phyloP scores from a whole-genome alignment of 2,113 vertebrate genomes.

The Climacteris rufus region DNA sequence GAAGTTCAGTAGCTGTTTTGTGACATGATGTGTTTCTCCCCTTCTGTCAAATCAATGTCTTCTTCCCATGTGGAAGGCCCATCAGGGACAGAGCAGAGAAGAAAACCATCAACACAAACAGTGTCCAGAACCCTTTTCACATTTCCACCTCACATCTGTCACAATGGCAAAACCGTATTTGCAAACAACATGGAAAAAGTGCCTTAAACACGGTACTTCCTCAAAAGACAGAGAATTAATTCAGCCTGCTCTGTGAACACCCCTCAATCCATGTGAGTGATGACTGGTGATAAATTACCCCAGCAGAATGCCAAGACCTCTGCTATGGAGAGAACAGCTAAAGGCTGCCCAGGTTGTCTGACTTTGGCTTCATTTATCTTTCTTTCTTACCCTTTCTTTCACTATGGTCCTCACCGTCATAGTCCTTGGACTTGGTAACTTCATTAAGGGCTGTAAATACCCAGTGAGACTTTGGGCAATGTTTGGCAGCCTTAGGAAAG shows the following conservation, averaged over 20 bases:
- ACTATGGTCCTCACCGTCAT: not conserved
- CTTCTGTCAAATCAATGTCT: constrained; percentile 2
- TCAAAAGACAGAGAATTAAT: not conserved
- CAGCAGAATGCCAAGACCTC: not conserved
- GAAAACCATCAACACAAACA: not conserved
- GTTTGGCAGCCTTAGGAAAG: not conserved
- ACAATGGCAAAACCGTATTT: not conserved
- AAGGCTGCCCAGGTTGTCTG: not conserved
- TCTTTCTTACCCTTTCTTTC: not conserved
- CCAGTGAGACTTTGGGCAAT: not conserved
- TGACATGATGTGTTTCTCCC: not conserved
- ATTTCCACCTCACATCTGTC: constrained; percentile 9
- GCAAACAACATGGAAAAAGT: not conserved
- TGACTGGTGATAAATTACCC: not conserved
- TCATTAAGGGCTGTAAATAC: not conserved
- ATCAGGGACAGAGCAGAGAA: not conserved
- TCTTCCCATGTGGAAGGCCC: not conserved
- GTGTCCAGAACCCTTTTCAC: not conserved
- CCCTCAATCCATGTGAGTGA: not conserved
- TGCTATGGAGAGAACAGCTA: not conserved
- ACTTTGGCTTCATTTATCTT: not conserved
- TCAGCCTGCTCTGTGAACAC: not conserved
- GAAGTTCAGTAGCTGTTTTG: constrained; percentile 3
- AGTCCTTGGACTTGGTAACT: not conserved
- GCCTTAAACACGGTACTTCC: not conserved